Evolutionary conservation across 2,888 invertebrate genomes (phyloP), one percentile per base, ranked within the genome.

Genomic region (Trypoxylon attenuatum): DNA sequence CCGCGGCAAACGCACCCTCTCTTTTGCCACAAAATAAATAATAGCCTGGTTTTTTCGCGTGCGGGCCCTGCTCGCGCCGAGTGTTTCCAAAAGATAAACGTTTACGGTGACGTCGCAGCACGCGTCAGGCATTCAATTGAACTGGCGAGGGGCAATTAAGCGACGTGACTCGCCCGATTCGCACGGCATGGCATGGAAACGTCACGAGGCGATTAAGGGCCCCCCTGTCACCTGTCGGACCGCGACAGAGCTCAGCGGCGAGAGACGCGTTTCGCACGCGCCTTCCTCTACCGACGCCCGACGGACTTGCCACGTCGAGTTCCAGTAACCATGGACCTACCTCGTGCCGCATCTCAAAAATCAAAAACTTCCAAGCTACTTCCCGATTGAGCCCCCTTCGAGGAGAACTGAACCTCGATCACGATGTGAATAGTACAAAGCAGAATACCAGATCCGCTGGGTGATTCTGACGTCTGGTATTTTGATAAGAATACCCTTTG

Each of bases 61-160:
- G 16, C 21, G 13, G 16, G 29, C n/a, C 42, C 27, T 46, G 58
- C 27, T 45, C 19, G 54, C 63, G 56, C 45, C 56, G 22, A 54
- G 58, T 53, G 62, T 68, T 61, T 76, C 65, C 73, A 54, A 76
- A 77, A 74, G 77, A 71, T 76, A 71, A 71, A 70, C 75, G 75
- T 65, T 46, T 54, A 46, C 46, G 50, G 51, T 52, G 59, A 59
- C 46, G 57, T 53, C 67, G 46, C 65, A 38, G 39, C 25, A 38
- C 50, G 52, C n/a, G 46, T 57, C 63, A 57, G 54, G 59, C 59
- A 66, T 77, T 69, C 62, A 71, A 69, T 58, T 33, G 33, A 47
- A 68, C 68, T 77, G 65, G 69, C 68, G 33, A 49, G 77, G 78
- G 76, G 82, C 85, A 85, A 85, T 85, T 85, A 85, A 85, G 78